These are phyloP conservation scores for Sycophila sp. DNA, from an alignment of 1,140 invertebrate species.

Conservation along the genomic window DNA sequence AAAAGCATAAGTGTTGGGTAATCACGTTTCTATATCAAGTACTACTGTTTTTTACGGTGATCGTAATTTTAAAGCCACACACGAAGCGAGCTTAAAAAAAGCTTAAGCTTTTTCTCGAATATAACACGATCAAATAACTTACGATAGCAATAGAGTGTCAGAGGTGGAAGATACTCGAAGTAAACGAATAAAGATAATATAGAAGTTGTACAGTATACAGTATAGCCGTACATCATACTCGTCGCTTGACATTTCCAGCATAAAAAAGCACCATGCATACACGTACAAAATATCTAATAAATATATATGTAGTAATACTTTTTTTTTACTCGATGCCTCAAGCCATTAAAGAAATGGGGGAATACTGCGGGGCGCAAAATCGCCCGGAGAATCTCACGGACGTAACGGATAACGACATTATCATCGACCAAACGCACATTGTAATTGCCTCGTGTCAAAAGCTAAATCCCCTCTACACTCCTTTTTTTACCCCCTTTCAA, in stretches of 20 bases:
- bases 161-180: constrained; percentile 47
- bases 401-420: constrained; percentile 60
- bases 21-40: not conserved
- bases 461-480: too few relatives aligned
- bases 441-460: constrained; percentile 50
- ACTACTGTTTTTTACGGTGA: not conserved
- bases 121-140: not conserved
- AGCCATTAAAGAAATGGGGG: constrained; percentile 51
- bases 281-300: constrained; percentile 52
- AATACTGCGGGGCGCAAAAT: not conserved
- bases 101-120: constrained; percentile 18
- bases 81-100: not conserved
- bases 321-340: constrained; percentile 52
- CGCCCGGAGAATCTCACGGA: constrained; percentile 38
- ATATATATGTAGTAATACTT: constrained; percentile 21
- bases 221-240: constrained; percentile 44
- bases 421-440: constrained; percentile 48
- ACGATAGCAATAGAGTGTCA: constrained; percentile 42
- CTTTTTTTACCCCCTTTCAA: too few relatives aligned
- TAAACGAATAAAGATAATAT: constrained; percentile 46
- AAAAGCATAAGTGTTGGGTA: not conserved
- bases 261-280: constrained; percentile 59
- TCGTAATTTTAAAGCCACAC: not conserved
- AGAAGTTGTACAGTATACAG: constrained; percentile 36
- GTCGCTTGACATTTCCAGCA: constrained; percentile 56